Evolutionary conservation across 2,113 vertebrate species (phyloP).

Genomic region (Desmodus rotundus): DNA sequence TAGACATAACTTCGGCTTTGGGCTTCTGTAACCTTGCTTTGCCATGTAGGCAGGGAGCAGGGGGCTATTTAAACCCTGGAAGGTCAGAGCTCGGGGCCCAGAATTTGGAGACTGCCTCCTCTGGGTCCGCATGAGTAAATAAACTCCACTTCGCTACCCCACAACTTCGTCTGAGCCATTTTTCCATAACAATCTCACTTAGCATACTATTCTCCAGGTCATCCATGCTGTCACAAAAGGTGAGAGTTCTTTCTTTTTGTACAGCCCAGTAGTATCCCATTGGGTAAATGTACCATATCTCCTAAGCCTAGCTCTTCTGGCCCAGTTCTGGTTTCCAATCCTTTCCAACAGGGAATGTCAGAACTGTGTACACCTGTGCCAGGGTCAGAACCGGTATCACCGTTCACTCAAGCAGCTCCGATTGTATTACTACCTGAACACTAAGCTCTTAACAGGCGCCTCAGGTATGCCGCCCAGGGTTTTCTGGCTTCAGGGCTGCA

Average conservation of each 20-base stretch:
- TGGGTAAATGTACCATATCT: neutral
- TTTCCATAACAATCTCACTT: too few species aligned
- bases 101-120: too few species aligned
- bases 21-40: too few species aligned
- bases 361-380: neutral
- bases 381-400: neutral
- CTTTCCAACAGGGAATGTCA: neutral
- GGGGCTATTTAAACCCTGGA: too few species aligned
- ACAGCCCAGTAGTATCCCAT: neutral
- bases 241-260: neutral
- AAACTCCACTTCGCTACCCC: too few species aligned
- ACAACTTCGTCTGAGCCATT: too few species aligned
- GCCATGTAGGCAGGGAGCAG: too few species aligned
- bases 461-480: neutral
- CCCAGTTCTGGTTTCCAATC: neutral
- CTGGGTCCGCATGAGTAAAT: too few species aligned
- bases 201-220: neutral
- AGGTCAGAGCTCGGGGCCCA: too few species aligned
- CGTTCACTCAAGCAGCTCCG: neutral
- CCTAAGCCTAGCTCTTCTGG: neutral
- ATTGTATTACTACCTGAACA: neutral
- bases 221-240: neutral
- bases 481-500: neutral
- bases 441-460: neutral
- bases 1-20: too few species aligned